Evolutionary conservation across 2,113 vertebrate genomes (phyloP).

Genomic region (Beaufortia kweichowensis): DNA sequence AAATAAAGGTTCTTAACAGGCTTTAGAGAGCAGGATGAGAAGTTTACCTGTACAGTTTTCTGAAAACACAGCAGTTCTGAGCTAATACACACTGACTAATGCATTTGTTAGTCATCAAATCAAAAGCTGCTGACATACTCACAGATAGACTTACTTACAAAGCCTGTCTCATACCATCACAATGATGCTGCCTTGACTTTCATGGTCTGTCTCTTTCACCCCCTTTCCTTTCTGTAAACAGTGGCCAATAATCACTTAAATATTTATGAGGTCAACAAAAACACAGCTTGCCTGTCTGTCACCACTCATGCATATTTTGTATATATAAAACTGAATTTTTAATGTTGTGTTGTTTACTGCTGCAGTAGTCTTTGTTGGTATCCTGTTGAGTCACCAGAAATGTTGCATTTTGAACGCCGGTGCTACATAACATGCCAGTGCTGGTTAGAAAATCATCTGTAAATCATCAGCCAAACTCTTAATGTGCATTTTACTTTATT

Average conservation of each 20-base stretch:
- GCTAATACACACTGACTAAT: conserved; percentile 18
- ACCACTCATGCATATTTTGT: conserved; percentile 12
- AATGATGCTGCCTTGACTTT: conserved; percentile 6
- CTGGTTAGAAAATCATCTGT: too few relatives aligned
- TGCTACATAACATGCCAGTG: too few relatives aligned
- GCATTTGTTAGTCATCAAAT: conserved; percentile 36
- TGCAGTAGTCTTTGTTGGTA: too few relatives aligned
- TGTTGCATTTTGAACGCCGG: too few relatives aligned
- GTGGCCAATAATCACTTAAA: not conserved
- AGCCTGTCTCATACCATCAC: conserved; percentile 27
- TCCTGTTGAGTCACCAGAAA: too few relatives aligned
- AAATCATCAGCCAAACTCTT: too few relatives aligned
- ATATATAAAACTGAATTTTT: too few relatives aligned
- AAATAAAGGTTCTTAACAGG: conserved; percentile 20
- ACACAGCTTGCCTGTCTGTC: not conserved
- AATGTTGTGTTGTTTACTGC: not conserved
- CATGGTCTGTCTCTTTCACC: not conserved
- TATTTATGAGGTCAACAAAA: not conserved
- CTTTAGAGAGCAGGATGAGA: conserved; percentile 15
- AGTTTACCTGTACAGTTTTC: conserved; percentile 9
- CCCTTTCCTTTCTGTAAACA: not conserved
- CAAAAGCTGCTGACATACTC: conserved; percentile 36
- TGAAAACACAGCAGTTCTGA: conserved; percentile 29
- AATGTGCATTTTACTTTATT: not conserved
- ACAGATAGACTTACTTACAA: conserved; percentile 22